Evolutionary conservation across 2,888 invertebrate species (phyloP).

Genomic region (Ennomos fuscantarius): DNA sequence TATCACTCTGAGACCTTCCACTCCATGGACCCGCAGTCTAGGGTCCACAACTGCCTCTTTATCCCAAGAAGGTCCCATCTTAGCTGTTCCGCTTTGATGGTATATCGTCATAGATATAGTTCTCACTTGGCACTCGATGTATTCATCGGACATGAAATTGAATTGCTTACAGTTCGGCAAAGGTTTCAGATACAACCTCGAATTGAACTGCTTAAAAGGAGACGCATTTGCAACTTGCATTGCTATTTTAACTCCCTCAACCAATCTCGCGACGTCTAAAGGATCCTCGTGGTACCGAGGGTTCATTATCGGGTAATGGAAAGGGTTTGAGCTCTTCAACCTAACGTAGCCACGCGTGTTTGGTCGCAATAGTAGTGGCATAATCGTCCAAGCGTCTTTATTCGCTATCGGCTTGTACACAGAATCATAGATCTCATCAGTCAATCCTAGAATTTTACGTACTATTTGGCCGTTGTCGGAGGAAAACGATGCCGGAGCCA

Average conservation of each 20-base stretch:
- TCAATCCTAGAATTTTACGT: slow-evolving; percentile 91
- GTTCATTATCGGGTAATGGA: slow-evolving; percentile 94
- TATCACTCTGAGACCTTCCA: slow-evolving; percentile 91
- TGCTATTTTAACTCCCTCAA: slow-evolving; percentile 93
- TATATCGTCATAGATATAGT: slow-evolving; percentile 96
- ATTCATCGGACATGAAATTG: slow-evolving; percentile 91
- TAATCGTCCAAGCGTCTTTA: slow-evolving; percentile 92
- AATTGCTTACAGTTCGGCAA: slow-evolving; percentile 91
- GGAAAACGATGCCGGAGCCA: slow-evolving; percentile 95
- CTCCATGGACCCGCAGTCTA: slow-evolving; percentile 90
- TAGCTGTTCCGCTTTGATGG: slow-evolving; percentile 94
- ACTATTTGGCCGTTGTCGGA: slow-evolving; percentile 92
- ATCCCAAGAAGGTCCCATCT: slow-evolving; percentile 94
- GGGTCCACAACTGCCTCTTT: slow-evolving; percentile 93
- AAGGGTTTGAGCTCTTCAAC: slow-evolving; percentile 92
- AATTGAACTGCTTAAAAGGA: slow-evolving; percentile 92
- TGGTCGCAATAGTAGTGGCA: slow-evolving; percentile 93
- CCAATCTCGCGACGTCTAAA: slow-evolving; percentile 90
- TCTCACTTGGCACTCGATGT: slow-evolving; percentile 94
- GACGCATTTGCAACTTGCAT: slow-evolving; percentile 89
- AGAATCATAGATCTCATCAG: slow-evolving; percentile 91
- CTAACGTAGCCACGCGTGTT: slow-evolving; percentile 91
- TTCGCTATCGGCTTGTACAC: slow-evolving; percentile 93
- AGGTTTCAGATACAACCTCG: slow-evolving; percentile 89
- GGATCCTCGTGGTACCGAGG: slow-evolving; percentile 96